Conservation (phyloP, 1,140 invertebrate species). For the Protaetia brevitarsis region DNA sequence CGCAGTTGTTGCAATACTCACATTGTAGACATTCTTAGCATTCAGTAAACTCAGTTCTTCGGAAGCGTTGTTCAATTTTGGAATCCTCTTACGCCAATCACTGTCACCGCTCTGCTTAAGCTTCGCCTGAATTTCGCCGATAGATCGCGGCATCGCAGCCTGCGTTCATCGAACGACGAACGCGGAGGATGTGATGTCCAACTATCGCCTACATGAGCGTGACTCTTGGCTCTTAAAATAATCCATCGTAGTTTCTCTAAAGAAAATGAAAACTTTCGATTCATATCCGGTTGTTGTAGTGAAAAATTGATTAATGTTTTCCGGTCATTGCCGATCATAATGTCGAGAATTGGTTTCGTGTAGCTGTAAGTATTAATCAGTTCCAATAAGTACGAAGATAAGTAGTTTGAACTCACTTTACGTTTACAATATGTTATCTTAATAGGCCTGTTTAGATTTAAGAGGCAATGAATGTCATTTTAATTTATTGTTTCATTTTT, state of each 20-base stretch:
- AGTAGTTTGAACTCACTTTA: too few relatives aligned
- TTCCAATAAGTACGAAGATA: too few relatives aligned
- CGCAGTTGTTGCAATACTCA: too few relatives aligned
- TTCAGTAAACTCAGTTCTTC: constrained; percentile 55
- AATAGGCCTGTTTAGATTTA: too few relatives aligned
- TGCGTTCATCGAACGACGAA: constrained; percentile 44
- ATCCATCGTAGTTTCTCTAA: constrained; percentile 31
- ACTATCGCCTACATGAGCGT: constrained; percentile 34
- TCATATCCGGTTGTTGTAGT: too few relatives aligned
- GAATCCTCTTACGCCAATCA: constrained; percentile 80
- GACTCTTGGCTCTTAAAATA: constrained; percentile 44
- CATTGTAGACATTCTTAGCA: constrained; percentile 61
- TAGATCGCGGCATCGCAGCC: constrained; percentile 59
- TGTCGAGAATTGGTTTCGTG: too few relatives aligned
- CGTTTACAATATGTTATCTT: too few relatives aligned
- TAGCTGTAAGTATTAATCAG: too few relatives aligned
- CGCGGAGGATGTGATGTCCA: constrained; percentile 8
- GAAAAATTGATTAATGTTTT: too few relatives aligned
- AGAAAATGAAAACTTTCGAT: not conserved
- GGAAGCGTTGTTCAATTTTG: constrained; percentile 61
- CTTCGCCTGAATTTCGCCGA: constrained; percentile 72
- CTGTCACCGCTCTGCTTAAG: constrained; percentile 82
- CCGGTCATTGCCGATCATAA: too few relatives aligned
- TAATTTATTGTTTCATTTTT: too few relatives aligned
- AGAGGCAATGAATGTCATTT: too few relatives aligned